Conservation (phyloP, 2,888 invertebrate species). For the Trissolcus japonicus region DNA sequence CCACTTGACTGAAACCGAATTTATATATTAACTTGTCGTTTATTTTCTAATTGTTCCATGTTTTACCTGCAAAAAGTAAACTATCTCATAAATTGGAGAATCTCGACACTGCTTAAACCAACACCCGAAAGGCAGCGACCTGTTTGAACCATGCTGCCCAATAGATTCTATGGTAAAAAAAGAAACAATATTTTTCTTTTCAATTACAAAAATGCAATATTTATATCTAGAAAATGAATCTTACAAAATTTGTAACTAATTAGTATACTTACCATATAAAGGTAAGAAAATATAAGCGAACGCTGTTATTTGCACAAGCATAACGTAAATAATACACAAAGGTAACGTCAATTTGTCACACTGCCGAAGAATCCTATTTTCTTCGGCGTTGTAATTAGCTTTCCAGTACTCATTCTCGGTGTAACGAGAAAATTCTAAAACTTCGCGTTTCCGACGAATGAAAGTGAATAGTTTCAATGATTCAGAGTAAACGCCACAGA, state of each 20-base stretch:
- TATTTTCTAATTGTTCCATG: not conserved
- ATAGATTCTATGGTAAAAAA: not conserved
- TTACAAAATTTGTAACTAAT: not conserved
- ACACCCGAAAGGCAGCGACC: constrained; percentile 11
- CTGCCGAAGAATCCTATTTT: constrained; percentile 12
- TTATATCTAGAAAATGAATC: not conserved
- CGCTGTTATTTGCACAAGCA: constrained; percentile 7
- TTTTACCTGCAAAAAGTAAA: constrained; percentile 15
- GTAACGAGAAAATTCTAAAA: constrained; percentile 16
- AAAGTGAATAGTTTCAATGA: constrained; percentile 19
- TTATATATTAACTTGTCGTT: not conserved
- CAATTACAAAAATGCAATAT: too few relatives aligned
- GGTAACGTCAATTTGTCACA: constrained; percentile 10
- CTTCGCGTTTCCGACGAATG: not conserved
- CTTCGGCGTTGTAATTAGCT: constrained; percentile 14
- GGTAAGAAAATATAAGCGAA: constrained; percentile 14
- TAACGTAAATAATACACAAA: constrained; percentile 12
- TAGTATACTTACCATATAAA: constrained; percentile 7
- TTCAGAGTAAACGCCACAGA: constrained; percentile 15
- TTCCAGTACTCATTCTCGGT: constrained; percentile 19
- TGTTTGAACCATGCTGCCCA: not conserved
- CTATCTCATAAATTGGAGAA: constrained; percentile 13
- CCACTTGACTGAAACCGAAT: constrained; percentile 24
- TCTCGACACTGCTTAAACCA: constrained; percentile 1
- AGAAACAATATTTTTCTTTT: too few relatives aligned